These are phyloP conservation scores for Danio albolineatus DNA, from an alignment of 2,797 vertebrate genomes.

Conservation along the genomic window DNA sequence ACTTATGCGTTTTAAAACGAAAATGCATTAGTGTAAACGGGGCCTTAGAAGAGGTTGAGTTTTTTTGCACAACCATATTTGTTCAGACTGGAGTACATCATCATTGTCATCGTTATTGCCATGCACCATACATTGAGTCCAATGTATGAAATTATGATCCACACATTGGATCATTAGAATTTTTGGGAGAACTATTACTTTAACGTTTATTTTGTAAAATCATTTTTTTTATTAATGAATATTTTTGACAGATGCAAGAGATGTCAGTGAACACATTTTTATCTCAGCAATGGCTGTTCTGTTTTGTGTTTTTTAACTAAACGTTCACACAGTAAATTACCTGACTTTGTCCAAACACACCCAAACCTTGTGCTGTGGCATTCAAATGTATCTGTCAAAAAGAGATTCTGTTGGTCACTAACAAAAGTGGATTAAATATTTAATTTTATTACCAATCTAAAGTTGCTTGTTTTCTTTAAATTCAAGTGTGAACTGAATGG, in stretches of 20 bases:
- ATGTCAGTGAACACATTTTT: slow-evolving; percentile 36
- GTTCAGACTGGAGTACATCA: no score
- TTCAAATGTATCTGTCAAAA: slow-evolving; percentile 10
- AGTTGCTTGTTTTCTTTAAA: background rate
- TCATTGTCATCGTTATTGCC: no score
- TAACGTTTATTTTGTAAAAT: slow-evolving; percentile 33
- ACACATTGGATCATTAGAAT: no score
- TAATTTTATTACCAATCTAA: background rate
- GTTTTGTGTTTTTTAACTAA: slow-evolving; percentile 66
- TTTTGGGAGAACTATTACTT: no score
- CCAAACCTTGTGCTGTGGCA: slow-evolving; percentile 55
- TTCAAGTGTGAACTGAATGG: background rate
- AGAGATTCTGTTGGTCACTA: background rate
- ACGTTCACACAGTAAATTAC: slow-evolving; percentile 59
- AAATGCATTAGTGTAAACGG: no score
- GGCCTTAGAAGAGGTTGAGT: no score
- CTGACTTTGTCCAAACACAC: slow-evolving; percentile 50
- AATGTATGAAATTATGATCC: no score
- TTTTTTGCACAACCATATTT: no score
- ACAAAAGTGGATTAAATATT: background rate
- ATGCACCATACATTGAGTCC: no score
- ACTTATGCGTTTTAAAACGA: no score
- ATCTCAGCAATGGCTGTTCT: slow-evolving; percentile 60
- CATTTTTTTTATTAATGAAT: no score
- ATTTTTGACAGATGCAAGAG: background rate